Base-by-base conservation (phyloP, 2,888 invertebrate species). In the Oxystoma pomonae region DNA sequence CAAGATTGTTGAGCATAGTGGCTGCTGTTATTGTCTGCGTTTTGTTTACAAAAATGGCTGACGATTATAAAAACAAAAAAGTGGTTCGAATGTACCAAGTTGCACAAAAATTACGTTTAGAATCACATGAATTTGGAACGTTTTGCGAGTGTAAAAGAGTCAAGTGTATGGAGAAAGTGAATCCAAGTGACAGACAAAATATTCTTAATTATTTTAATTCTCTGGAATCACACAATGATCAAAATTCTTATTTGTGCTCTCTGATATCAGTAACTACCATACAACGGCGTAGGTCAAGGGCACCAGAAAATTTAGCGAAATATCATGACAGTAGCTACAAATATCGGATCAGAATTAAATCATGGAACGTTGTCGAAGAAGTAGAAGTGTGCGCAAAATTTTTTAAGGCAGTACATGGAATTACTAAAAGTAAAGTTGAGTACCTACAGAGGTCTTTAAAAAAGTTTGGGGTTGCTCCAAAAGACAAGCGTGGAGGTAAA, bases 271-370 rank as follows among this genome's bases (percentile, higher is more conserved):
- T n/a, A n/a, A n/a, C n/a, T n/a, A n/a, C n/a, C n/a, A n/a, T n/a
- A n/a, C n/a, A n/a, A n/a, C n/a, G n/a, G n/a, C n/a, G n/a, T n/a
- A n/a, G n/a, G n/a, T n/a, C n/a, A n/a, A n/a, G n/a, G n/a, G n/a
- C n/a, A n/a, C n/a, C n/a, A n/a, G n/a, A n/a, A n/a, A n/a, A n/a
- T n/a, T n/a, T n/a, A n/a, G n/a, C n/a, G n/a, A n/a, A n/a, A n/a
- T n/a, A 62, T 58, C 57, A 58, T 58, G 22, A 62, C 16, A 62
- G 57, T 57, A 62, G 58, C 22, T 57, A 62, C 19, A 57, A 61
- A 19, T 62, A 58, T 58, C 58, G 62, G 58, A 53, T 57, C 58
- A 61, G 60, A 61, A 57, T 64, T 57, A 61, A 64, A 62, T 58
- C 58, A 62, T 58, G 58, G 57, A 58, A 58, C 22, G 35, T 16